A percentile compares a stretch with the other conserved stretches of the same genome.
These are phyloP conservation scores for Acleris sparsana DNA, from an alignment of 2,888 invertebrate genomes.

Conservation along the genomic window DNA sequence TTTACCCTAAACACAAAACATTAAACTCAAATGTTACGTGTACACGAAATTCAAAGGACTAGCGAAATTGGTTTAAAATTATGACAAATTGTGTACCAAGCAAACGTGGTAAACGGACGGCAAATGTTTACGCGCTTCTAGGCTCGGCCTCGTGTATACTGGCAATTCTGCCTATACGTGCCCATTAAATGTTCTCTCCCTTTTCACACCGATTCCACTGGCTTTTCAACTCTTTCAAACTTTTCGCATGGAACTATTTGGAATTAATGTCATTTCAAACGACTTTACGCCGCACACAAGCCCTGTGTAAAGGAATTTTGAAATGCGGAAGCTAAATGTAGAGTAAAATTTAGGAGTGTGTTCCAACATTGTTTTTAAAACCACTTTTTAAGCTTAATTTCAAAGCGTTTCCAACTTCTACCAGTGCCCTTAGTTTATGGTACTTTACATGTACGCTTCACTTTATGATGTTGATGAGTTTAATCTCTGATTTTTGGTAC, in stretches of 20 bases:
- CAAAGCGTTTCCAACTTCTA: too few relatives aligned
- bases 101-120: constrained; percentile 49
- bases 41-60: constrained; percentile 22
- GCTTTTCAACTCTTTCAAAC: constrained; percentile 18
- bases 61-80: constrained; percentile 32
- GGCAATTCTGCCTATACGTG: constrained; percentile 46
- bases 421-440: too few relatives aligned
- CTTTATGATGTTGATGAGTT: too few relatives aligned
- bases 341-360: too few relatives aligned
- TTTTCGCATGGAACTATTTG: constrained; percentile 9
- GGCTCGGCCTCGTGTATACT: constrained; percentile 45
- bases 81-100: constrained; percentile 39
- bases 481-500: too few relatives aligned
- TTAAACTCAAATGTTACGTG: constrained; percentile 22
- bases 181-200: constrained; percentile 38
- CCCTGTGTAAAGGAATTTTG: too few relatives aligned
- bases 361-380: too few relatives aligned
- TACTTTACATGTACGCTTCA: too few relatives aligned
- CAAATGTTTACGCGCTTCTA: constrained; percentile 50
- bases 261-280: neutral
- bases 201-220: constrained; percentile 12
- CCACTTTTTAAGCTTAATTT: too few relatives aligned
- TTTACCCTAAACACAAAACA: constrained; percentile 13
- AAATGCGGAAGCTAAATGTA: too few relatives aligned
- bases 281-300: neutral